Percentiles rank a stretch among this genome's conserved stretches.
phyloP scores from a whole-genome alignment of 2,888 invertebrate species.

The Drosophila borealis region DNA sequence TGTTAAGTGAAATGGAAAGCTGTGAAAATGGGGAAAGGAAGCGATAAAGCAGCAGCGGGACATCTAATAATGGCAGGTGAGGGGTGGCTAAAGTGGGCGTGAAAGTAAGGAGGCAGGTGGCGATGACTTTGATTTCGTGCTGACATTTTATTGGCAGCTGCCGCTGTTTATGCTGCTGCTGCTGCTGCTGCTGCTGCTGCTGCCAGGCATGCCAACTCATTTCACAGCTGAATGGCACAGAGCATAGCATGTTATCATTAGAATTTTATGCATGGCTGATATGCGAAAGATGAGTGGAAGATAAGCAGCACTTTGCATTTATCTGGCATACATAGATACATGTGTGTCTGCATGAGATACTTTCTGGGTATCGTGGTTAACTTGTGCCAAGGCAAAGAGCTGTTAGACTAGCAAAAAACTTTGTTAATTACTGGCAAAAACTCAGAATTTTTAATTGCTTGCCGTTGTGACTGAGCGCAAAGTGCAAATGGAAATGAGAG shows the following conservation, averaged over 20 bases:
- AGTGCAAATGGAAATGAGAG: background rate
- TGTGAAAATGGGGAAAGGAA: conserved; percentile 53
- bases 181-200: conserved; percentile 28
- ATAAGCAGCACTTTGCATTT: conserved; percentile 15
- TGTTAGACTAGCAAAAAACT: conserved; percentile 27
- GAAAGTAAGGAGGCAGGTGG: background rate
- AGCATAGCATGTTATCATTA: conserved; percentile 46
- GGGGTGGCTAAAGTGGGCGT: background rate
- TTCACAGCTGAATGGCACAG: conserved; percentile 57
- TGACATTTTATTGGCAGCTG: conserved; percentile 66
- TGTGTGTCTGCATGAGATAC: background rate
- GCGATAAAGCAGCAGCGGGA: conserved; percentile 27
- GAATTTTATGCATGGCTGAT: conserved; percentile 49
- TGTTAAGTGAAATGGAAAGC: conserved; percentile 70
- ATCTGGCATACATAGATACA: background rate
- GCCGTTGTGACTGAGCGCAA: background rate
- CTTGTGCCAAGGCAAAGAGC: conserved; percentile 3
- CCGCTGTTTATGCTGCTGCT: conserved; percentile 21
- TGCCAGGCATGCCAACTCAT: conserved; percentile 50
- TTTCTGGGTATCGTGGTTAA: conserved; percentile 1
- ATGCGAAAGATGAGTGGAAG: conserved; percentile 24
- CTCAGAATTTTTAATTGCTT: conserved; percentile 39
- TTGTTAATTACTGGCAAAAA: conserved; percentile 34
- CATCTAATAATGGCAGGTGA: conserved; percentile 26
- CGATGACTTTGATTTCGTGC: conserved; percentile 45